Conservation (phyloP, 2,113 vertebrate species). For the Neodon shergylaensis region DNA sequence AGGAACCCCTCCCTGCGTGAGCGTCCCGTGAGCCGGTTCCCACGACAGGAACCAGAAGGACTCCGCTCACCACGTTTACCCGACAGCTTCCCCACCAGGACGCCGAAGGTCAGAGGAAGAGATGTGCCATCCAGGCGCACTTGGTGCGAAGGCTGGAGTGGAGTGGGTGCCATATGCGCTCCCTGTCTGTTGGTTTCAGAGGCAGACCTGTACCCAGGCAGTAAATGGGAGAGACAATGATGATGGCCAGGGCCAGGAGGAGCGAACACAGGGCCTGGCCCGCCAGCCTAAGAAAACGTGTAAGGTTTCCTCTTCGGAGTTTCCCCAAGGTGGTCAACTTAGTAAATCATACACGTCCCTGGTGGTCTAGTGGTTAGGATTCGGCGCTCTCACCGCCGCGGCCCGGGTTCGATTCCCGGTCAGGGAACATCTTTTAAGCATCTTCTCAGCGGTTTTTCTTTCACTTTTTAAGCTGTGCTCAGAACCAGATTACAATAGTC, state of each 20-base stretch:
- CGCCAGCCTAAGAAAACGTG: background rate
- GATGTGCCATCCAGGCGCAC: background rate
- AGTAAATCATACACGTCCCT: rapidly evolving
- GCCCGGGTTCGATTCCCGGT: background rate
- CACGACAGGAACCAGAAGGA: background rate
- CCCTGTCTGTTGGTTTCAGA: background rate
- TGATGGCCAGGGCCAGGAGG: background rate
- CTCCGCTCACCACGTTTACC: background rate
- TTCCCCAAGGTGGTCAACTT: too few species aligned
- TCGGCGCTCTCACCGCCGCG: background rate
- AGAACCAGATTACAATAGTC: too few species aligned
- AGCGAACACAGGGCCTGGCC: background rate
- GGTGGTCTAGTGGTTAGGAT: background rate
- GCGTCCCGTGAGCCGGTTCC: background rate
- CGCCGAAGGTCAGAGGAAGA: background rate
- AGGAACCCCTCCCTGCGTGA: background rate
- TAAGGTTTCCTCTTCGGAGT: background rate
- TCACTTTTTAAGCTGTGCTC: background rate
- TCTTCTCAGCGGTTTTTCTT: background rate
- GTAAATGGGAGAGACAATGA: background rate
- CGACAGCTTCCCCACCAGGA: background rate
- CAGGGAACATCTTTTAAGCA: background rate
- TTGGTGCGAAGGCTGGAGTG: background rate
- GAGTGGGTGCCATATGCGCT: background rate
- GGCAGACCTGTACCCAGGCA: background rate